Evolutionary conservation across 2,797 vertebrate species (phyloP), one percentile per base, ranked within the genome.

Genomic region (Phrynocephalus vlangalii): DNA sequence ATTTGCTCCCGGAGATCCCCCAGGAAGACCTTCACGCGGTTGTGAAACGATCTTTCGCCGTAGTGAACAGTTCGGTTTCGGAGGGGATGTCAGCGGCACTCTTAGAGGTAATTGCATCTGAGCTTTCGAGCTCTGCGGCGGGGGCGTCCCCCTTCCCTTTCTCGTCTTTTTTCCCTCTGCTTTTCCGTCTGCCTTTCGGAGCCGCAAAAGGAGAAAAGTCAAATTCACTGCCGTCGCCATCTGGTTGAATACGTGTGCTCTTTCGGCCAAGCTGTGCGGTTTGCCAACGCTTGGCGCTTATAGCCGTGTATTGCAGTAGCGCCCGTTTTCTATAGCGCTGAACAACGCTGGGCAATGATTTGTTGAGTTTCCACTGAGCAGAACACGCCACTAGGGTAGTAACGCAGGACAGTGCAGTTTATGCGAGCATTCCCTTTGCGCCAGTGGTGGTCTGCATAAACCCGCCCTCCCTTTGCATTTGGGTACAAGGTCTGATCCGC

Each of bases 21-120:
- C 98, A 97, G 86, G 96, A 92, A 83, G 97, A 99, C 91, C 97
- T 99, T 2, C 98, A 99, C 0, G 97, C 98, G 0, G 97, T 96
- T 11, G 88, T 99, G 94, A 96, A 93, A 93, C 97, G 92, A 80
- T 97, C 98, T 90, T 98, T 96, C 67, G 98, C 98, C 0, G 87
- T 99, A 92, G 98, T 99, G 85, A 99, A 99, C 96, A 98, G 98
- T 95, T 99, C 99, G 0, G 3, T 96, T 91, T 99, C 98, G 0
- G 99, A 99, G 92, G 99, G 99, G 87, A 99, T 99, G 99, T 99
- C 99, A 0, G 98, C 98, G 0, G 98, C 98, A 78, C 95, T 99
- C 90, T 96, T 99, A 91, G 99, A 99, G 98, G 99, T 99, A 96
- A 95, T 87, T 10, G 2, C 33, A 24, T 30, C 33, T 6, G 2